Evolutionary conservation across 2,888 invertebrate species (phyloP), one percentile per base, ranked within the genome.

Genomic region (Troilus luridus): DNA sequence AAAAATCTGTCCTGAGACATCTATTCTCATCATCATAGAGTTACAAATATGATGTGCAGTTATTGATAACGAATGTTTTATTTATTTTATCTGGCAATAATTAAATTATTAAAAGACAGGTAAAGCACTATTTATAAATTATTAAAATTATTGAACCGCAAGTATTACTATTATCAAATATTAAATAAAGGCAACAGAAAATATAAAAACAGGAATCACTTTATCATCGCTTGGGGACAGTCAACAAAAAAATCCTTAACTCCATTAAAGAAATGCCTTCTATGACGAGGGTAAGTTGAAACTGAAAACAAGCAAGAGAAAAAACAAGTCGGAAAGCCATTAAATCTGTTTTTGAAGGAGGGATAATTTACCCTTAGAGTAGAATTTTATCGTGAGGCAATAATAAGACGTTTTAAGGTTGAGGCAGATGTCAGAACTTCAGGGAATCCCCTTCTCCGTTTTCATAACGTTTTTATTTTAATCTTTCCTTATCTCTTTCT

Each of bases 261-360:
- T 67, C 24, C 67, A 67, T 24, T 24, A 11, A 67, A 67, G 67
- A 67, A 12, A 11, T 14, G 11, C 24, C 12, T 10, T 24, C 24
- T 67, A 24, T 64, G 64, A 64, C n/a, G n/a, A 10, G 11, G 12
- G 10, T 6, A 67, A 67, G 67, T 67, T 67, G 67, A 24, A 67
- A 24, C 5, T 14, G 24, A 67, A 67, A 67, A 67, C 24, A 24
- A 24, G 0, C 12, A 24, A 67, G 24, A 67, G 24, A 19, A 24
- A 67, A 64, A 67, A 67, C 24, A 67, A 67, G 67, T 24, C 67
- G 24, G 24, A 67, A 67, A 67, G n/a, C 67, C 12, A 67, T 67
- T 24, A 67, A 67, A 67, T 67, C 67, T 67, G 67, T 67, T 67
- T 67, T 67, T 67, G 67, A 67, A 24, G 24, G 67, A 24, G 67